phyloP scores from a whole-genome alignment of 2,113 vertebrate species.

The Xenopus borealis region DNA sequence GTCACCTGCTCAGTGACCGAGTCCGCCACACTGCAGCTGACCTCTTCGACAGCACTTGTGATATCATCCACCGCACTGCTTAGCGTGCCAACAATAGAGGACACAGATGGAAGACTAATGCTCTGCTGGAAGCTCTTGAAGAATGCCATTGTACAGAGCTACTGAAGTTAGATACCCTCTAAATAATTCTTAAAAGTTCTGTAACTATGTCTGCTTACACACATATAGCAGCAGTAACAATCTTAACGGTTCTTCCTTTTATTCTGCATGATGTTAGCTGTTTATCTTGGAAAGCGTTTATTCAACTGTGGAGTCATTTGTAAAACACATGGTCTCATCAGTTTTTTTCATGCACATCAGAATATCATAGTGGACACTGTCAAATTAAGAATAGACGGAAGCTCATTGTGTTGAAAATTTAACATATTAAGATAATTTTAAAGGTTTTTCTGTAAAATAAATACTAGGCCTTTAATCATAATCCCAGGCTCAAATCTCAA shows the following conservation, averaged over 20 bases:
- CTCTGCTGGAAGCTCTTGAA: conserved; percentile 86
- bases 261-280: too few species aligned
- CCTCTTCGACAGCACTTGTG: conserved; percentile 79
- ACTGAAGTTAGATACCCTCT: too few species aligned
- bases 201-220: too few species aligned
- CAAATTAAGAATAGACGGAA: not conserved
- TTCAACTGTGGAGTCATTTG: too few species aligned
- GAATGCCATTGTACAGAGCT: conserved; percentile 76
- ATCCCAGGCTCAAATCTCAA: too few species aligned
- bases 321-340: too few species aligned
- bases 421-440: not conserved
- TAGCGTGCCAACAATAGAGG: conserved; percentile 81
- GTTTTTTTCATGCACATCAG: not conserved
- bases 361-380: not conserved
- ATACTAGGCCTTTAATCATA: too few species aligned
- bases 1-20: conserved; percentile 87
- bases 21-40: conserved; percentile 77
- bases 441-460: not conserved
- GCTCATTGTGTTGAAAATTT: too few species aligned
- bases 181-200: too few species aligned
- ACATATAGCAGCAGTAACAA: too few species aligned
- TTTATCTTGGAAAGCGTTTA: too few species aligned
- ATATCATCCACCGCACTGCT: conserved; percentile 84
- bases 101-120: conserved; percentile 79
- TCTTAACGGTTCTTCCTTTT: too few species aligned